Conservation (phyloP, 2,797 vertebrate genomes). For the Lutjanus campechanus region DNA sequence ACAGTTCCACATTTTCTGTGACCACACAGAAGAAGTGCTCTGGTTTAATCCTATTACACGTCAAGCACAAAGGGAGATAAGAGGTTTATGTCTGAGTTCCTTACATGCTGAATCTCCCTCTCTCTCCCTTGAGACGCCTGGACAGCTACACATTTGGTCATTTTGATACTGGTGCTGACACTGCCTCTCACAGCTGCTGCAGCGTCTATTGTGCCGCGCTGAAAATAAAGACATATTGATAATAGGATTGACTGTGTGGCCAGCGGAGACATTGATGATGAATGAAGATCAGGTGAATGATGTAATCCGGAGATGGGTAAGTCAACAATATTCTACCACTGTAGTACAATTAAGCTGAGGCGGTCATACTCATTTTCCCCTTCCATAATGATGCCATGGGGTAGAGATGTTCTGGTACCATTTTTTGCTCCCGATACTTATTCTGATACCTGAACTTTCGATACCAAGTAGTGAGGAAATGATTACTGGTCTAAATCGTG, state of each 20-base stretch:
- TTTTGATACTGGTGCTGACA: slow-evolving; percentile 32
- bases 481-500: too few relatives aligned
- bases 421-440: too few relatives aligned
- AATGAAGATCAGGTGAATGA: slow-evolving; percentile 88
- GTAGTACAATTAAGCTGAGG: slow-evolving; percentile 16
- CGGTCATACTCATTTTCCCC: background rate
- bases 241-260: slow-evolving; percentile 60
- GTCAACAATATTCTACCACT: slow-evolving; percentile 68
- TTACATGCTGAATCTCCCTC: slow-evolving; percentile 43
- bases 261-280: slow-evolving; percentile 76
- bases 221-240: slow-evolving; percentile 41
- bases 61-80: slow-evolving; percentile 80
- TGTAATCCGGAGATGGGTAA: slow-evolving; percentile 93
- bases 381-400: background rate
- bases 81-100: slow-evolving; percentile 81
- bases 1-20: slow-evolving; percentile 54
- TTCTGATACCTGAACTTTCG: too few relatives aligned
- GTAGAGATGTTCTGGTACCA: too few relatives aligned
- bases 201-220: slow-evolving; percentile 20
- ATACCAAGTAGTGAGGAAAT: too few relatives aligned
- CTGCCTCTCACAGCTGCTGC: slow-evolving; percentile 23
- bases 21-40: slow-evolving; percentile 59
- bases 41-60: slow-evolving; percentile 87
- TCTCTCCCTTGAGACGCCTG: slow-evolving; percentile 41
- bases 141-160: slow-evolving; percentile 38